Conservation (phyloP, 2,888 invertebrate species). For the Omphaloscelis lunosa region DNA sequence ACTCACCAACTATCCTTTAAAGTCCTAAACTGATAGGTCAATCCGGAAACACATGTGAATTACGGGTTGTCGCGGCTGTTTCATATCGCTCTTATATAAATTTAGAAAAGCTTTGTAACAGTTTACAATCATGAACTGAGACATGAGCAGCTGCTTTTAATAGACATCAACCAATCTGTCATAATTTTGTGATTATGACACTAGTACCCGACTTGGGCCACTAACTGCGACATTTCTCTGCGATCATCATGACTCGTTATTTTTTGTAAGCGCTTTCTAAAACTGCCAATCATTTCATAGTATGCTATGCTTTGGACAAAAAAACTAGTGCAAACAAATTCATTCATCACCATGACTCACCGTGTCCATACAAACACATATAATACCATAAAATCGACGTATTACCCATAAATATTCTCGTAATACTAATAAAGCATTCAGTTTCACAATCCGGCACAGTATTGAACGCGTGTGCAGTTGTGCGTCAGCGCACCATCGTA, state of each 20-base stretch:
- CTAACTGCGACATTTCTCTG: background rate
- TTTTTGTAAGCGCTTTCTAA: background rate
- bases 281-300: background rate
- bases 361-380: slow-evolving; percentile 17
- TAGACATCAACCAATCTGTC: background rate
- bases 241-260: background rate
- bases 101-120: background rate
- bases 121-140: no score
- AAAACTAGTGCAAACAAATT: slow-evolving; percentile 19
- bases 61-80: background rate
- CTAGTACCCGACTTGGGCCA: background rate
- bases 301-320: background rate
- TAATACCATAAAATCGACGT: slow-evolving; percentile 24
- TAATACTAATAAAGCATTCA: slow-evolving; percentile 17
- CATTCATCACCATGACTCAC: slow-evolving; percentile 36
- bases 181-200: background rate
- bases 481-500: slow-evolving; percentile 26
- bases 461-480: slow-evolving; percentile 8
- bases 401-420: slow-evolving; percentile 35
- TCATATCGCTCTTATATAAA: background rate
- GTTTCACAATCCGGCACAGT: slow-evolving; percentile 16
- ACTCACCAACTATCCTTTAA: background rate
- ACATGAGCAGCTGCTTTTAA: background rate
- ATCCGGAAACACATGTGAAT: background rate
- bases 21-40: background rate